A percentile compares a stretch with the other conserved stretches of the same genome.
Conservation (phyloP, 1,140 invertebrate species). For the Nebria ingens region DNA sequence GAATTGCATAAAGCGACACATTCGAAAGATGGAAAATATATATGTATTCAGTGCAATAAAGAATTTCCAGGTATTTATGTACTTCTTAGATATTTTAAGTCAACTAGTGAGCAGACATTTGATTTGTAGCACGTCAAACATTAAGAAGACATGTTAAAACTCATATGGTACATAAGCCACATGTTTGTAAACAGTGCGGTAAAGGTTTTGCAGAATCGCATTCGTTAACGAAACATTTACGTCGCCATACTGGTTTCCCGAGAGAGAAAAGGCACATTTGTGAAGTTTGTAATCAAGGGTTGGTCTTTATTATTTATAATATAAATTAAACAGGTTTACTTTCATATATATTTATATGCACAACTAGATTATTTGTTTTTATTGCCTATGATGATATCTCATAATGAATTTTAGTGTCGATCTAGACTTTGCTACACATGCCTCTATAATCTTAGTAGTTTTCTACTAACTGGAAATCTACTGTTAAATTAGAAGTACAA, state of each 20-base stretch:
- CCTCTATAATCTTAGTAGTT: no score
- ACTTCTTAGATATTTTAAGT: not conserved
- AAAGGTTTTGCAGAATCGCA: slow-evolving; percentile 29
- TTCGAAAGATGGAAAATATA: slow-evolving; percentile 10
- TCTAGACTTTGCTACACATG: no score
- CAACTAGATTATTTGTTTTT: no score
- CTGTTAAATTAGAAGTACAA: no score
- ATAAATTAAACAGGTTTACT: no score
- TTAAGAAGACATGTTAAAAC: slow-evolving; percentile 27
- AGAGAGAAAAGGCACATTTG: slow-evolving; percentile 24
- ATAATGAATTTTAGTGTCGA: no score
- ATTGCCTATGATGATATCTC: no score
- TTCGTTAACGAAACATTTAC: slow-evolving; percentile 25
- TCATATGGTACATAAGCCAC: slow-evolving; percentile 26
- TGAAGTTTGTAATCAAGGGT: slow-evolving; percentile 18
- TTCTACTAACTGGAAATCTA: no score
- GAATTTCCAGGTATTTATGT: slow-evolving; percentile 14
- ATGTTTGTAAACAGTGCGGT: slow-evolving; percentile 25
- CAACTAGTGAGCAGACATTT: not conserved
- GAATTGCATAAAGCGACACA: slow-evolving; percentile 19
- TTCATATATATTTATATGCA: no score
- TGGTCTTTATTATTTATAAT: no score
- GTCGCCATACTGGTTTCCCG: slow-evolving; percentile 23
- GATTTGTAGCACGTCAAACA: slow-evolving; percentile 17
- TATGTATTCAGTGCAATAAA: slow-evolving; percentile 16